Base-by-base conservation (phyloP, 2,113 vertebrate genomes). In the Vanacampus margaritifer region DNA sequence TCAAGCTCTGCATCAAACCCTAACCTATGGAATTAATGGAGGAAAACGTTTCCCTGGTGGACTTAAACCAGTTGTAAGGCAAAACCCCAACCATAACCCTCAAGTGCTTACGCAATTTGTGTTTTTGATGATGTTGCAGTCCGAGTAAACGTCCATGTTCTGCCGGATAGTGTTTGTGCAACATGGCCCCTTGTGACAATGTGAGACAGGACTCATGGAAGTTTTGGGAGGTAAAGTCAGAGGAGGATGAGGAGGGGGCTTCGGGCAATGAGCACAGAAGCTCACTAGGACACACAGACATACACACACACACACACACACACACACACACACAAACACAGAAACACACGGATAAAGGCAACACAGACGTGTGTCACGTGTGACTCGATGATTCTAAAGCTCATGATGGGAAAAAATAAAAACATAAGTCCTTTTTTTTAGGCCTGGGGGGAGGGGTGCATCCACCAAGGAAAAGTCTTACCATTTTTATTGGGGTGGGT, bases 291-390 rank as follows among this genome's bases (percentile, higher is more conserved):
- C 88, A 76, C 71, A 80, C 78, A 80, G 73, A 65, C 57, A 76
- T 73, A 78, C 37, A 54, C 63, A 81, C 70, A 68, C 21, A 62
- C 60, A 75, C 78, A 82, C 73, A 68, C 56, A 72, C 72, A 75
- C 35, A 76, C 76, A 36, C 43, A 77, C 53, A 17, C 82, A 39
- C 76, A 87, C 86, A 87, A 82, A 83, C 83, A 89, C 85, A 35
- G 87, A 84, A 83, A 90, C 85, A 82, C 78, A 86, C 81, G 85
- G 74, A 64, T 74, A 78, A 85, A 88, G 87, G 87, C 83, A 73
- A 89, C 80, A 88, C 75, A 51, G 71, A 86, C 68, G 71, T 77
- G 78, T 81, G 8, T 12, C 53, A 26, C 11, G 78, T 84, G 84
- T 89, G 71, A 76, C 51, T 46, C 68, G 48, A 68, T 57, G 63